Percentiles rank a stretch among this genome's conserved stretches.
Conservation (phyloP, 2,797 vertebrate genomes). For the Syngnathus acus region DNA sequence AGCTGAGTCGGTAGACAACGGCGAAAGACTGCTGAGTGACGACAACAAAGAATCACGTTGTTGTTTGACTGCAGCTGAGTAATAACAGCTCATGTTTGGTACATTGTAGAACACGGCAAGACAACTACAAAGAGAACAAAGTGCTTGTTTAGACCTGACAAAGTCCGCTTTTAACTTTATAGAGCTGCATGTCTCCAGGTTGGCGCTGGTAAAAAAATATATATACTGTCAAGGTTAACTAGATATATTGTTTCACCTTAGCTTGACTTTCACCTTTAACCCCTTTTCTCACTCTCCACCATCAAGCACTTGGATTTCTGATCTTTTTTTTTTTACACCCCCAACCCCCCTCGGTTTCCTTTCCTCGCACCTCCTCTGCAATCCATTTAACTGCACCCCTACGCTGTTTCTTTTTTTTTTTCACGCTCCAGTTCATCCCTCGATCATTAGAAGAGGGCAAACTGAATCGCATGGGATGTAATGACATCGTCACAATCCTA, state of each 20-base stretch:
- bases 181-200: not conserved
- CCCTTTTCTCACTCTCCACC: not conserved
- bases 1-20: conserved; percentile 10
- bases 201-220: too few relatives aligned
- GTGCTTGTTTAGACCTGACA: not conserved
- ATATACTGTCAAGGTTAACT: not conserved
- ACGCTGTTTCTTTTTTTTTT: not conserved
- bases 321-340: too few relatives aligned
- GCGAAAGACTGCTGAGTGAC: conserved; percentile 2
- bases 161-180: not conserved
- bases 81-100: not conserved
- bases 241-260: not conserved
- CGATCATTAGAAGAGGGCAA: conserved; percentile 52
- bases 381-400: conserved; percentile 14
- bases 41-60: not conserved
- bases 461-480: conserved; percentile 47
- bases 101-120: not conserved
- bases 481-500: conserved; percentile 40
- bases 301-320: not conserved
- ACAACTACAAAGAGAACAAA: not conserved
- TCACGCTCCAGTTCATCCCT: conserved; percentile 34
- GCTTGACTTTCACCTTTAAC: conserved; percentile 29
- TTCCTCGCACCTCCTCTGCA: conserved; percentile 3
- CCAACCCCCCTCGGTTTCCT: not conserved
- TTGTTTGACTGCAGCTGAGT: not conserved